Conservation (phyloP, 2,797 vertebrate species). For the Semaprochilodus insignis region DNA sequence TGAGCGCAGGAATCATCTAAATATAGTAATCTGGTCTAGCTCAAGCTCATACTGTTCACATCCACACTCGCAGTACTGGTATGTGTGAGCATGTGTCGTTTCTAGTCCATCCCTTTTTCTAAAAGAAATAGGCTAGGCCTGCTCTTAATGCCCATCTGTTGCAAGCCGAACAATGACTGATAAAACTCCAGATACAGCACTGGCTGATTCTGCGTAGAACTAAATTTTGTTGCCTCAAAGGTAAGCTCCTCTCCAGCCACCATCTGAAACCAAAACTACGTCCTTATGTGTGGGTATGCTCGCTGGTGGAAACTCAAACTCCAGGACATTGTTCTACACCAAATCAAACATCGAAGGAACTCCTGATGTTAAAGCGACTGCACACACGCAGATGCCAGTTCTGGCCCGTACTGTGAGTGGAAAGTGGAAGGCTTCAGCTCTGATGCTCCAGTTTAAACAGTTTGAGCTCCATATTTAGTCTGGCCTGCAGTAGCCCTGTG, state of each 20-base stretch:
- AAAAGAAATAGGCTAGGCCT: too few relatives aligned
- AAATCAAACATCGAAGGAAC: background rate
- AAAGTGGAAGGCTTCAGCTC: slow-evolving; percentile 31
- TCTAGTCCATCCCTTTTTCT: background rate
- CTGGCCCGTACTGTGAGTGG: background rate
- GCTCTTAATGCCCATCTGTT: background rate
- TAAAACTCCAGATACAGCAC: background rate
- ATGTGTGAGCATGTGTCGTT: background rate
- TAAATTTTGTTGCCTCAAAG: background rate
- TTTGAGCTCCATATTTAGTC: slow-evolving; percentile 52
- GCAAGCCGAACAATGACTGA: background rate
- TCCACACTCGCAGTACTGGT: background rate
- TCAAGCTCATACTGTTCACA: background rate
- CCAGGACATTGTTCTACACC: background rate
- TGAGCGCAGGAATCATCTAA: background rate
- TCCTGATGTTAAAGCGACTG: background rate
- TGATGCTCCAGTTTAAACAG: slow-evolving; percentile 51
- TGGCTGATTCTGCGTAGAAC: background rate
- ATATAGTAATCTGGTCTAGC: background rate
- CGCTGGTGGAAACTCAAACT: background rate
- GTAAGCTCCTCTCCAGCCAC: background rate
- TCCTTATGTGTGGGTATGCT: background rate
- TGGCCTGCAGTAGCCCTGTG: slow-evolving; percentile 51
- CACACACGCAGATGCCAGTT: slow-evolving; percentile 1
- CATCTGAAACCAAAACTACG: background rate